Percentiles rank a stretch among this genome's conserved stretches.
phyloP scores from a whole-genome alignment of 2,888 invertebrate genomes.

The Galeruca laticollis region DNA sequence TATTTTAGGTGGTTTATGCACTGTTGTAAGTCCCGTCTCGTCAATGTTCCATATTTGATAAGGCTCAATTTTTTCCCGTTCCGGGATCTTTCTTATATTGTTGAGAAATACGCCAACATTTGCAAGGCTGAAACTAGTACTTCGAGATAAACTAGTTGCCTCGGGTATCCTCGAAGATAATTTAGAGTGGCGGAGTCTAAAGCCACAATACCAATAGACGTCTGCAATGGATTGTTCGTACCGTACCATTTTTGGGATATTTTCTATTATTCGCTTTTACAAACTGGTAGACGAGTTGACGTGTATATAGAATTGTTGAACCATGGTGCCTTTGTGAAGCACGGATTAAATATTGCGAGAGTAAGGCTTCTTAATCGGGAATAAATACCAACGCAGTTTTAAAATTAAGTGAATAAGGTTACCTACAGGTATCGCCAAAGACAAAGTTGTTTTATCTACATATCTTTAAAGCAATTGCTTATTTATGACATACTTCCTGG shows the following conservation, averaged over 20 bases:
- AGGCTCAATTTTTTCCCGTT: conserved; percentile 36
- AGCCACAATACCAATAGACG: too few relatives aligned
- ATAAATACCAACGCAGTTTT: conserved; percentile 24
- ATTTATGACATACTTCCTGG: not conserved
- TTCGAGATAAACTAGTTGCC: too few relatives aligned
- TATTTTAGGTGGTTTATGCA: conserved; percentile 58
- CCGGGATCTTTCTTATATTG: too few relatives aligned
- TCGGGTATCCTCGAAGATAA: too few relatives aligned
- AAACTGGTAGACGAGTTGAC: conserved; percentile 47
- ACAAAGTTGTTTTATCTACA: not conserved
- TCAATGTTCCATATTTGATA: conserved; percentile 58
- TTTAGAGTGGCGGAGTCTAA: too few relatives aligned
- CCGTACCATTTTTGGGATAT: too few relatives aligned
- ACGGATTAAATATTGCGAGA: conserved; percentile 44
- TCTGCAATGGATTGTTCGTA: too few relatives aligned
- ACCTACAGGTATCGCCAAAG: conserved; percentile 8
- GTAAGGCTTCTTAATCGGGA: conserved; percentile 27
- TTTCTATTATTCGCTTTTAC: too few relatives aligned
- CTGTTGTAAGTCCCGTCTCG: conserved; percentile 61
- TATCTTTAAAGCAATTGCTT: too few relatives aligned
- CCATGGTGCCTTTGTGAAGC: conserved; percentile 19
- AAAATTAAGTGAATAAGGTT: conserved; percentile 25
- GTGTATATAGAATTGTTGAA: not conserved
- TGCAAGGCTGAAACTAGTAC: too few relatives aligned
- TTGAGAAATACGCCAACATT: conserved; percentile 49